These are phyloP conservation scores for Dryoscopus gambensis DNA, from an alignment of 2,113 vertebrate genomes.

Conservation along the genomic window DNA sequence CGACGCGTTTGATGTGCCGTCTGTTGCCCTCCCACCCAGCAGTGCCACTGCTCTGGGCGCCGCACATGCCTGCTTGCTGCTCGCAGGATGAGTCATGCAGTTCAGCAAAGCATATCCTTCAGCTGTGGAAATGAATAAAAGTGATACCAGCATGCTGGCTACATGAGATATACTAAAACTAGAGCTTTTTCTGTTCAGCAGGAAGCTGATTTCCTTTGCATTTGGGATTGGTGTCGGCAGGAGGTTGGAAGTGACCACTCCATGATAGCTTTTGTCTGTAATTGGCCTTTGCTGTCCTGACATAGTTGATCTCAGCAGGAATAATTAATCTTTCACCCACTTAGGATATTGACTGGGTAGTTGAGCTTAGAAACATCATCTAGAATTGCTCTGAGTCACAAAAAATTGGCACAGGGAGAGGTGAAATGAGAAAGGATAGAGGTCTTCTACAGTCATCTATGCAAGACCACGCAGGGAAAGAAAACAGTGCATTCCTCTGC, in stretches of 20 bases:
- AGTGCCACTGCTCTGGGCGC: background rate
- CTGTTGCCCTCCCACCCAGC: background rate
- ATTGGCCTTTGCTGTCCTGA: constrained; percentile 2
- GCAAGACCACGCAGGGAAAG: background rate
- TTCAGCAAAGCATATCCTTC: background rate
- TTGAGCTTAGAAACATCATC: background rate
- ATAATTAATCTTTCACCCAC: constrained; percentile 16
- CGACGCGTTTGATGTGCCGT: background rate
- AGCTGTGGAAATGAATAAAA: background rate
- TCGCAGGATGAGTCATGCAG: background rate
- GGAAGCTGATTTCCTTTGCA: background rate
- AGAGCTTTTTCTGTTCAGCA: background rate
- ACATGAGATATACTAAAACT: background rate
- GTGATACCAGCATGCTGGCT: background rate
- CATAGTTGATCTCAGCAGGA: background rate
- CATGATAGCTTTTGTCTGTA: background rate
- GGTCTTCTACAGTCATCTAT: background rate
- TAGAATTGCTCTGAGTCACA: constrained; percentile 2
- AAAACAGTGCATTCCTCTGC: background rate
- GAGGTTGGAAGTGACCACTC: background rate
- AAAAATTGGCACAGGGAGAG: background rate
- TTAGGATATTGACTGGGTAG: background rate
- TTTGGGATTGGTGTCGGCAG: background rate
- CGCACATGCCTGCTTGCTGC: background rate
- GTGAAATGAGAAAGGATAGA: background rate